Evolutionary conservation across 2,888 invertebrate genomes (phyloP), one percentile per base, ranked within the genome.

Genomic region (Drepana falcataria): DNA sequence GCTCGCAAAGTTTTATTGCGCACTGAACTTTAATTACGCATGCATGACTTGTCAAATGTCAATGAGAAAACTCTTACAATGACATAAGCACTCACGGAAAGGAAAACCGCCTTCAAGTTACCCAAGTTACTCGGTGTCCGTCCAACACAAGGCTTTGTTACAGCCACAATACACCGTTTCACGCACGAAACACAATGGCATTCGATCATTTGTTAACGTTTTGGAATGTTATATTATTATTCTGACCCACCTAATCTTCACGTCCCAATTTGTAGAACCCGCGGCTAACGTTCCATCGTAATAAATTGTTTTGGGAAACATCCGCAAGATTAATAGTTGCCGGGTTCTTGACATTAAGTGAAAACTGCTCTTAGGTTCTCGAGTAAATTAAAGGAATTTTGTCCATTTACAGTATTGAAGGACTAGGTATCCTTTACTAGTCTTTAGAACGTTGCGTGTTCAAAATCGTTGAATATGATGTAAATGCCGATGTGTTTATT

Each of bases 231-330:
- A 73, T 76, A 71, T 71, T 63, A 73, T 71, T 73, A 63, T 73
- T 65, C 69, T 75, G 77, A 73, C 80, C 79, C 77, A 69, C 68
- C 72, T 83, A 83, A 85, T 81, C 81, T 77, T 64, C 73, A 66
- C 73, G 77, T 78, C 74, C 76, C 75, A 81, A 83, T 83, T 85
- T 76, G 73, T 76, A 72, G 72, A 74, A 71, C 73, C 73, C 65
- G 71, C 69, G 74, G 77, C 71, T 71, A 74, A 68, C 72, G 75
- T 75, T 71, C 76, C 72, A 73, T 70, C 75, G 81, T 84, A 78
- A 87, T 86, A 86, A 87, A 89, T 89, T 83, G 88, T 87, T 86
- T 85, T 67, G 80, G 80, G 81, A 73, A 82, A 75, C 83, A 80
- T 83, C 80, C 71, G 66, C 68, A 85, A 87, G 89, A 89, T 88